Conservation (phyloP, 2,113 vertebrate species). For the Alligator sinensis region DNA sequence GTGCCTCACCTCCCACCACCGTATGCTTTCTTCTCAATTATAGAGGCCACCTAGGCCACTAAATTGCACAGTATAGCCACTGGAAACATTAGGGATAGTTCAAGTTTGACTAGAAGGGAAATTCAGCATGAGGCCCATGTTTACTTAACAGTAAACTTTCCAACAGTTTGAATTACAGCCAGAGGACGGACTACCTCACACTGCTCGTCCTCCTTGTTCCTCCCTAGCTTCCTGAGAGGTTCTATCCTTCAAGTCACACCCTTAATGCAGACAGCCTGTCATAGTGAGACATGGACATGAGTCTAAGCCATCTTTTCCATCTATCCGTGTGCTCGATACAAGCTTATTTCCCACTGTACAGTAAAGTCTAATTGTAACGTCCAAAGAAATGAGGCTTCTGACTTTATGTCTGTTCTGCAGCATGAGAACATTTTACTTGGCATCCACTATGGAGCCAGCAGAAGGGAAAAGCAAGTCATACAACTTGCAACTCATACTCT, state of each 20-base stretch:
- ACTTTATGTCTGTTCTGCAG: not conserved
- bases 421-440: rapidly evolving
- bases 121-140: not conserved
- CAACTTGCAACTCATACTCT: not conserved
- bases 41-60: not conserved
- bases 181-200: not conserved
- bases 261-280: not conserved
- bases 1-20: not conserved
- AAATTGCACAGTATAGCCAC: not conserved
- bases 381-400: not conserved
- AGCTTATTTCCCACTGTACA: rapidly evolving
- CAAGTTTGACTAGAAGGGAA: not conserved
- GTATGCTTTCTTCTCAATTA: too few relatives aligned
- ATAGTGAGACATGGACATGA: not conserved
- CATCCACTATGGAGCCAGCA: not conserved
- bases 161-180: not conserved
- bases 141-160: not conserved
- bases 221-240: not conserved
- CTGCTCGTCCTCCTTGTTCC: not conserved
- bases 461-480: not conserved
- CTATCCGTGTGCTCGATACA: not conserved
- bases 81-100: not conserved
- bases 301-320: not conserved
- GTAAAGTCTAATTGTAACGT: not conserved
- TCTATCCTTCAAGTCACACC: not conserved